Percentiles rank a stretch among this genome's conserved stretches.
Conservation (phyloP, 1,140 invertebrate genomes). For the Vanessa atalanta region DNA sequence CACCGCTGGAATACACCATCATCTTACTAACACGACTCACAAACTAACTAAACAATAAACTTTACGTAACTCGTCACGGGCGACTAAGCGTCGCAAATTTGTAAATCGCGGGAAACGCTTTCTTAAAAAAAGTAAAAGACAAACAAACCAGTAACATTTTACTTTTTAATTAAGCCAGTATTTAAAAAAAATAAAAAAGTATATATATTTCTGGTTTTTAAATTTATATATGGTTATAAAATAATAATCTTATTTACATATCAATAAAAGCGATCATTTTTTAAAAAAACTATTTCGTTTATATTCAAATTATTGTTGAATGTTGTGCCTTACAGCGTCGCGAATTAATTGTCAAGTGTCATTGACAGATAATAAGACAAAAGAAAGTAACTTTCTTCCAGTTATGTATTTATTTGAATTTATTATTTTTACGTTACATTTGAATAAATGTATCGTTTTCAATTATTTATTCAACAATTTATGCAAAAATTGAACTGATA, state of each 20-base stretch:
- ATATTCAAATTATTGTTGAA: conserved; percentile 6
- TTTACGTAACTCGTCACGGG: conserved; percentile 41
- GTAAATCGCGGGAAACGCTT: conserved; percentile 44
- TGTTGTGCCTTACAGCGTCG: background rate
- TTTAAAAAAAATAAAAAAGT: conserved; percentile 6
- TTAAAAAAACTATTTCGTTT: conserved; percentile 13
- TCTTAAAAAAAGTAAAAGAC: conserved; percentile 31
- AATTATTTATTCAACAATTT: background rate
- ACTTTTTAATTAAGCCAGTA: conserved; percentile 29
- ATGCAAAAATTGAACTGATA: conserved; percentile 7
- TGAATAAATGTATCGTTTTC: background rate
- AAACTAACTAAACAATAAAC: conserved; percentile 28
- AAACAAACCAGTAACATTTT: conserved; percentile 24
- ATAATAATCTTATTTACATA: conserved; percentile 43
- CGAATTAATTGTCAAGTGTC: conserved; percentile 23
- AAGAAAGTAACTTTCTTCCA: background rate
- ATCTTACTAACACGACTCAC: conserved; percentile 49
- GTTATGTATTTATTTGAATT: background rate
- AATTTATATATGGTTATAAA: background rate
- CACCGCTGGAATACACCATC: conserved; percentile 78
- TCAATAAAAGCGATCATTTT: conserved; percentile 49
- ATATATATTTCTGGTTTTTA: conserved; percentile 4
- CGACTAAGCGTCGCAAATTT: conserved; percentile 34
- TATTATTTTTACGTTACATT: background rate
- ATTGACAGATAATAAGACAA: conserved; percentile 11